These are phyloP conservation scores for Corythornis cristatus DNA, from an alignment of 2,113 vertebrate genomes.

Conservation along the genomic window DNA sequence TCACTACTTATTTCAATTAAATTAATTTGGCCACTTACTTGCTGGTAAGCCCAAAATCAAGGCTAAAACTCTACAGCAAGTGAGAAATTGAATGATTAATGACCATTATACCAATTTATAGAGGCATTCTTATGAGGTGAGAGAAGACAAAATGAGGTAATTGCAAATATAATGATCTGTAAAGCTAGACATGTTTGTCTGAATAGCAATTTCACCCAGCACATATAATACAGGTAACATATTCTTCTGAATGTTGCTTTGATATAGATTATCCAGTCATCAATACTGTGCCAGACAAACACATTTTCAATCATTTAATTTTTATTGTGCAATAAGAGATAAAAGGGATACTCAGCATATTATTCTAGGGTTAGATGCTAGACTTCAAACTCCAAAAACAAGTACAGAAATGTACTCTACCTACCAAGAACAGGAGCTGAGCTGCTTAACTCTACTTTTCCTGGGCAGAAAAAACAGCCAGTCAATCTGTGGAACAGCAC, in stretches of 20 bases:
- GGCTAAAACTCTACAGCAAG: background rate
- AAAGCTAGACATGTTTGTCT: slow-evolving; percentile 21
- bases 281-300: slow-evolving; percentile 16
- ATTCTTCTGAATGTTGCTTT: slow-evolving; percentile 19
- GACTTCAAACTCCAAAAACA: background rate
- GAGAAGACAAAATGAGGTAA: slow-evolving; percentile 17
- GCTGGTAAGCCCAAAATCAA: background rate
- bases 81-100: slow-evolving; percentile 7
- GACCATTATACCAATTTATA: background rate
- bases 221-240: background rate
- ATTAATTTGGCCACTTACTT: background rate
- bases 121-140: background rate
- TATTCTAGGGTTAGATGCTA: background rate
- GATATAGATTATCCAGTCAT: background rate
- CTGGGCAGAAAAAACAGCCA: background rate
- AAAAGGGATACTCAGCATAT: background rate
- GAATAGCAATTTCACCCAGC: slow-evolving; percentile 12
- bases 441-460: background rate
- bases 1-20: background rate
- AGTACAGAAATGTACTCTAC: background rate
- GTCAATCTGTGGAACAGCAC: background rate
- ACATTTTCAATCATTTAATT: background rate
- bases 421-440: background rate
- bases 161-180: slow-evolving; percentile 18
- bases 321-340: background rate